These are phyloP conservation scores for Otis tarda DNA, from an alignment of 2,113 vertebrate genomes.

Conservation along the genomic window DNA sequence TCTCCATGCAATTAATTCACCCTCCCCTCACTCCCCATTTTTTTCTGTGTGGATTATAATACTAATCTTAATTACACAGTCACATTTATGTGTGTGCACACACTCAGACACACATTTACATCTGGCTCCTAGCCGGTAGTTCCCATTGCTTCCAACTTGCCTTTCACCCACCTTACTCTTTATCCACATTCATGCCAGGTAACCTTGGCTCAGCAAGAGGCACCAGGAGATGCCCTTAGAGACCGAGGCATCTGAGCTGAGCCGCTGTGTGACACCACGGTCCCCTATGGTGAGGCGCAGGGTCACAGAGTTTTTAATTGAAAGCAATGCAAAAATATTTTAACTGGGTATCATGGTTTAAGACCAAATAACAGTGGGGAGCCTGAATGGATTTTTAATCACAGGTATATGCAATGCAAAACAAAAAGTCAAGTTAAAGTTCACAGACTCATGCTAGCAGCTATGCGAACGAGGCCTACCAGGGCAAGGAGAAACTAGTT, in stretches of 20 bases:
- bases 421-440: constrained; percentile 60
- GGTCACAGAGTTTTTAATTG: background rate
- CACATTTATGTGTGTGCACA: background rate
- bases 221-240: background rate
- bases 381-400: constrained; percentile 49
- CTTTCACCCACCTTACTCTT: background rate
- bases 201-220: background rate
- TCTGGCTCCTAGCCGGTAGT: background rate
- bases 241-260: background rate
- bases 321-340: background rate
- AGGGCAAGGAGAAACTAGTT: constrained; percentile 31
- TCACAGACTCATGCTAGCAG: constrained; percentile 6
- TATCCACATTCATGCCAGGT: fast-evolving
- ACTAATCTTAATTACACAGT: constrained; percentile 20
- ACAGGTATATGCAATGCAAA: constrained; percentile 36
- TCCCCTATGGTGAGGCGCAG: fast-evolving
- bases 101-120: background rate
- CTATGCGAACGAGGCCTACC: constrained; percentile 25
- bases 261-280: fast-evolving
- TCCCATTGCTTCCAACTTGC: background rate
- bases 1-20: constrained; percentile 22
- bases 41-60: background rate
- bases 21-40: background rate
- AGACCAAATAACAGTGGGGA: background rate
- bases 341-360: background rate